A percentile compares a stretch with the other conserved stretches of the same genome.
These are phyloP conservation scores for Stegostoma tigrinum DNA, from an alignment of 2,113 vertebrate species.

Conservation along the genomic window DNA sequence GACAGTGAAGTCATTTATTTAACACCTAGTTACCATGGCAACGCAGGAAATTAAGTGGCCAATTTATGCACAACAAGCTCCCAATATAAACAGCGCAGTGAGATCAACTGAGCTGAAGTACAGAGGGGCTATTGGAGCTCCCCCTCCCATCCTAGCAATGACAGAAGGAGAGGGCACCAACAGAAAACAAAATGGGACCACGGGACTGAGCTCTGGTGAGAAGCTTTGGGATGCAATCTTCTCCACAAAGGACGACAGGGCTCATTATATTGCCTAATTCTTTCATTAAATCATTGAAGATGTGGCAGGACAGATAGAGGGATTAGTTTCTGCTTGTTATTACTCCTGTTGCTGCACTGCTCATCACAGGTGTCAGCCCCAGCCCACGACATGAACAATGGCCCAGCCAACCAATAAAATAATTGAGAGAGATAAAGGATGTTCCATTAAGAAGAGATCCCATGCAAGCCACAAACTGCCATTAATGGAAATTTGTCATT, in stretches of 20 bases:
- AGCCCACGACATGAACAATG: conserved; percentile 10
- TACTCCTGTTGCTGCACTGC: conserved; percentile 15
- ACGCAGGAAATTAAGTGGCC: no score
- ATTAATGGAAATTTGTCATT: conserved; percentile 33
- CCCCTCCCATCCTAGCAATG: not conserved
- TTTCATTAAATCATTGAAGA: conserved; percentile 29
- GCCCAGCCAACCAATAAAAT: conserved; percentile 11
- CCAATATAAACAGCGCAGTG: not conserved
- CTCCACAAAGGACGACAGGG: conserved; percentile 25
- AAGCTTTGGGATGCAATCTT: not conserved
- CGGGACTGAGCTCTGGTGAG: not conserved
- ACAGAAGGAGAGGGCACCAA: not conserved
- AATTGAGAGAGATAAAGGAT: conserved; percentile 30
- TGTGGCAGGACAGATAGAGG: conserved; percentile 18
- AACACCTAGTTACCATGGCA: not conserved
- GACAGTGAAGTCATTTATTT: no score
- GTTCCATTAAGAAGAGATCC: conserved; percentile 20
- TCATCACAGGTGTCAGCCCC: not conserved
- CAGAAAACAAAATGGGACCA: not conserved
- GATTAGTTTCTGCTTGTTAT: conserved; percentile 18
- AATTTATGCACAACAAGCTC: not conserved
- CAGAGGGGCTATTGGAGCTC: not conserved
- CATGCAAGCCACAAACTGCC: not conserved
- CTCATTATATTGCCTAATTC: conserved; percentile 26
- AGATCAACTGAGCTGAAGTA: not conserved